Evolutionary conservation across 1,140 invertebrate genomes (phyloP).

Genomic region (Thaumetopoea pityocampa): DNA sequence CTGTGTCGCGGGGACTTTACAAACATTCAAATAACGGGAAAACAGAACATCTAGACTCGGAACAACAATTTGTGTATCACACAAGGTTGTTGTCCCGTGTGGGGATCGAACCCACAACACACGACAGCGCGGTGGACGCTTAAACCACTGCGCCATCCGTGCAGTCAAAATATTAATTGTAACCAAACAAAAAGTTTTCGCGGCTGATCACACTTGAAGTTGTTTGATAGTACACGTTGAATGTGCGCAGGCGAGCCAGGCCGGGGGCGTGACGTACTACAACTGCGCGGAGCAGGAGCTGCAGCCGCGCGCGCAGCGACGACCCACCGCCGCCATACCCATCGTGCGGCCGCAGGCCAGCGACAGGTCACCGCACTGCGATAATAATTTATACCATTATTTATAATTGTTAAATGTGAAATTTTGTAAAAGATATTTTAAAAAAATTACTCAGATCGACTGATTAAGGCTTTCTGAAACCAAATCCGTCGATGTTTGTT

Average conservation of each 20-base stretch:
- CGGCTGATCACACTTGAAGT: too few species aligned
- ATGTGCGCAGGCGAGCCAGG: conserved; percentile 34
- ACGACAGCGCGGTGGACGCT: not conserved
- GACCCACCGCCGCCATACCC: conserved; percentile 63
- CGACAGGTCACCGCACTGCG: conserved; percentile 22
- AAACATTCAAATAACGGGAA: too few species aligned
- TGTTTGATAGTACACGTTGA: not conserved
- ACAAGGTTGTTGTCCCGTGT: not conserved
- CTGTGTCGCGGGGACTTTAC: too few species aligned
- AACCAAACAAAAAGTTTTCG: too few species aligned
- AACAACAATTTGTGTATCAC: too few species aligned
- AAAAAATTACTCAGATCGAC: too few species aligned
- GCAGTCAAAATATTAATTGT: not conserved
- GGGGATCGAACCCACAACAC: not conserved
- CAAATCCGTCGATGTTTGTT: too few species aligned
- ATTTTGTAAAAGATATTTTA: too few species aligned
- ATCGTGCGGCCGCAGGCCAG: conserved; percentile 37
- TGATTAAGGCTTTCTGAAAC: too few species aligned
- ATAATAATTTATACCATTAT: not conserved
- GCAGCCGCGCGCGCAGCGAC: conserved; percentile 37
- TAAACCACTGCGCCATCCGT: too few species aligned
- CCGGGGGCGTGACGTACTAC: conserved; percentile 67
- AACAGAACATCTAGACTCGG: too few species aligned
- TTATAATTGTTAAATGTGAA: too few species aligned
- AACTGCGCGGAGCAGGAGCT: conserved; percentile 53